Evolutionary conservation across 2,797 vertebrate genomes (phyloP).

Genomic region (Pagetopsis macropterus): DNA sequence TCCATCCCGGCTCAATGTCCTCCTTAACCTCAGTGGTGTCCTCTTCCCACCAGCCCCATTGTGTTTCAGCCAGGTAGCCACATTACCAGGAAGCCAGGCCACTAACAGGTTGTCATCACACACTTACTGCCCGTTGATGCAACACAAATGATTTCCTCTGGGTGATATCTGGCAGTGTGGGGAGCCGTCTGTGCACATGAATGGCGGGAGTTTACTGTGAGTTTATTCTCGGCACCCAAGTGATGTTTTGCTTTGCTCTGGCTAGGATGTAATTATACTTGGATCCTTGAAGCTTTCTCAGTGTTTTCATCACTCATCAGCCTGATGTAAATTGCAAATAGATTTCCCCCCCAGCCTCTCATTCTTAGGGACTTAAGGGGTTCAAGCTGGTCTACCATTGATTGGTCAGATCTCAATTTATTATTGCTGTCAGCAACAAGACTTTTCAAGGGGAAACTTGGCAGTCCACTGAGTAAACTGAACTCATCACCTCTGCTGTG

Average conservation of each 20-base stretch:
- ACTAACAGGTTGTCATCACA: conserved; percentile 61
- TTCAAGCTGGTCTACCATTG: conserved; percentile 82
- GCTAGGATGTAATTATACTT: conserved; percentile 78
- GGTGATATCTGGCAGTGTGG: conserved; percentile 65
- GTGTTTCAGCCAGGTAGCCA: conserved; percentile 57
- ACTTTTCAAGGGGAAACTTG: conserved; percentile 83
- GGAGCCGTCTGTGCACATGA: conserved; percentile 51
- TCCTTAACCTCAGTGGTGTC: conserved; percentile 50
- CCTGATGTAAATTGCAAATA: conserved; percentile 86
- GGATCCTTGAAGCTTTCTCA: conserved; percentile 69
- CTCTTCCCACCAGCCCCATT: conserved; percentile 50
- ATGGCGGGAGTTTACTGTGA: conserved; percentile 49
- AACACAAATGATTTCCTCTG: conserved; percentile 72
- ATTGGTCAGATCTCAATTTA: conserved; percentile 83
- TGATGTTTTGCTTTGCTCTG: conserved; percentile 56
- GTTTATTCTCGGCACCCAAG: conserved; percentile 53
- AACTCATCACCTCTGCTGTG: conserved; percentile 52
- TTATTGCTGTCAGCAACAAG: conserved; percentile 84
- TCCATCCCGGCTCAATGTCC: conserved; percentile 39
- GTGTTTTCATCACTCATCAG: conserved; percentile 81
- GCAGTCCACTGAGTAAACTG: conserved; percentile 44
- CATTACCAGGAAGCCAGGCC: conserved; percentile 55
- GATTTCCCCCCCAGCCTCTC: conserved; percentile 78
- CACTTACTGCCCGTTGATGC: conserved; percentile 64
- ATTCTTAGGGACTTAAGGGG: conserved; percentile 85